These are phyloP conservation scores for Anneissia japonica DNA, from an alignment of 35 echinoderm and acorn worm genomes.

Conservation along the genomic window DNA sequence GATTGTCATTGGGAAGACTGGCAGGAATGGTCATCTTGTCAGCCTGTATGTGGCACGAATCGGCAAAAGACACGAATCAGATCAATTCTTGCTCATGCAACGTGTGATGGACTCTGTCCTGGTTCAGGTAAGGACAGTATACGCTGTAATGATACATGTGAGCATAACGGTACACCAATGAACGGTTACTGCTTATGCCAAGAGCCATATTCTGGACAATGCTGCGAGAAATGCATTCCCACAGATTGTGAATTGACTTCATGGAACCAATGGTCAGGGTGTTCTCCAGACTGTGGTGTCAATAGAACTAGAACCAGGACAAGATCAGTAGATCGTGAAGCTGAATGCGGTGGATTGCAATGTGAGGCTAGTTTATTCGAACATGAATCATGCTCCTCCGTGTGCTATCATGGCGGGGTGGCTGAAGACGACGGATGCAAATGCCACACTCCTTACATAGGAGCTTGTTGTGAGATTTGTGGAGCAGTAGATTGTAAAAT, in stretches of 20 bases:
- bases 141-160: neutral
- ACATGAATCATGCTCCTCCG: neutral
- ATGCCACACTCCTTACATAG: neutral
- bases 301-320: neutral
- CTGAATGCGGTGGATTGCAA: neutral
- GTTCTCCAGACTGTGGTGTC: neutral
- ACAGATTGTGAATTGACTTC: neutral
- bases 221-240: neutral
- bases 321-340: neutral
- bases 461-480: neutral
- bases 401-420: neutral
- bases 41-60: neutral
- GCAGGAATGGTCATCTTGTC: neutral
- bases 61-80: neutral
- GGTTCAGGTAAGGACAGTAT: neutral
- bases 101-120: neutral
- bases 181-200: neutral
- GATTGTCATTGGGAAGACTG: neutral
- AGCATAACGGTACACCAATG: neutral
- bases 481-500: neutral
- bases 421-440: neutral
- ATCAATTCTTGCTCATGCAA: neutral
- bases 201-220: neutral
- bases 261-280: neutral
- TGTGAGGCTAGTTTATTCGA: neutral